A percentile compares a stretch with the other conserved stretches of the same genome.
These are phyloP conservation scores for Heterocephalus glaber DNA, from an alignment of 2,113 vertebrate species.

Conservation along the genomic window DNA sequence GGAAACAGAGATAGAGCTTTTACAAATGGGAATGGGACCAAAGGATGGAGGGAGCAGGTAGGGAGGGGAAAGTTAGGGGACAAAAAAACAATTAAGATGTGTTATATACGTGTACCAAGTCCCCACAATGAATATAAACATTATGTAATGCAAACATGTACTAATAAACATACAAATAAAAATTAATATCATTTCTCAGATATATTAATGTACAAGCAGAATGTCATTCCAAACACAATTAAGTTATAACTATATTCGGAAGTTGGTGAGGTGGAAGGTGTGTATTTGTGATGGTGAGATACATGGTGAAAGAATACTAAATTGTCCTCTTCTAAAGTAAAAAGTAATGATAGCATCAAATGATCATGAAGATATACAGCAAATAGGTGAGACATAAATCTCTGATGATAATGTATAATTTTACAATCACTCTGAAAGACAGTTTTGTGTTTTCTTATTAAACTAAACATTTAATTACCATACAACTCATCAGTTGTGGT, in stretches of 20 bases:
- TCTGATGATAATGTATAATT: neutral
- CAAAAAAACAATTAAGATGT: neutral
- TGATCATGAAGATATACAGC: neutral
- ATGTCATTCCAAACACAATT: conserved; percentile 23
- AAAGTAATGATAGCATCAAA: neutral
- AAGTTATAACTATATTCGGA: neutral
- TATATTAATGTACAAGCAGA: conserved; percentile 2
- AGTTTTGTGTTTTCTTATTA: conserved; percentile 44
- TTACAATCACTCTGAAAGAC: neutral
- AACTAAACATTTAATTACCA: neutral
- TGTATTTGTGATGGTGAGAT: neutral
- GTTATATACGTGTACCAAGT: neutral
- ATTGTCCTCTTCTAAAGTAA: conserved; percentile 11
- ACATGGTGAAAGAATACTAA: neutral
- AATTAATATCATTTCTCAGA: neutral
- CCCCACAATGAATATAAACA: neutral
- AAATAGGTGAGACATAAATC: neutral
- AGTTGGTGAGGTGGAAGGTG: neutral
- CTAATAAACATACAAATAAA: neutral
- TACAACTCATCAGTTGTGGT: neutral
- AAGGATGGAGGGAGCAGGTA: neutral
- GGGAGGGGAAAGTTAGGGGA: neutral
- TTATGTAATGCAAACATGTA: neutral
- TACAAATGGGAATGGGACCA: neutral
- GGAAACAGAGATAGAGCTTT: neutral